These are phyloP conservation scores for Tenodera sinensis DNA, from an alignment of 2,888 invertebrate genomes.

Conservation along the genomic window DNA sequence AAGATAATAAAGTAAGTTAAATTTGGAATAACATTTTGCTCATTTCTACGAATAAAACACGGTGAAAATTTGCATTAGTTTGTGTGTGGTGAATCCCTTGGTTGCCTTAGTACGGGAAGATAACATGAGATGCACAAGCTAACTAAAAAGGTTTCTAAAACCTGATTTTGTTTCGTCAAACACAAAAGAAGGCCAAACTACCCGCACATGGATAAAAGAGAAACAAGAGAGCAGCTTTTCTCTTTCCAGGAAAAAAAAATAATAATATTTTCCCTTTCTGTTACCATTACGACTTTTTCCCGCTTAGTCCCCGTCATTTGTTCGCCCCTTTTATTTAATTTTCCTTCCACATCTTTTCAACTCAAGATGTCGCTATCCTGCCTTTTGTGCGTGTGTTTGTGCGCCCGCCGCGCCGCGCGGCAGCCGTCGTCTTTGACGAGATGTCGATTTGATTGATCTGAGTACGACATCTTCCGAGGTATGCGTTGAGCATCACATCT, in stretches of 20 bases:
- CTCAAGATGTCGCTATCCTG: not conserved
- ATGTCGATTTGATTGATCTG: conserved; percentile 5
- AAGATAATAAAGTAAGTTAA: too few species aligned
- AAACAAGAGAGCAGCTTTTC: not conserved
- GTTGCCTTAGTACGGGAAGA: not conserved
- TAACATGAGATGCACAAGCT: not conserved
- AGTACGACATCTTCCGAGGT: not conserved
- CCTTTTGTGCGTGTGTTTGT: too few species aligned
- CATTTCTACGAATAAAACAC: too few species aligned
- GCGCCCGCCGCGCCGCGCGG: too few species aligned
- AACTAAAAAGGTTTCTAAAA: not conserved
- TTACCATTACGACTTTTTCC: not conserved
- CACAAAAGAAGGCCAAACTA: not conserved
- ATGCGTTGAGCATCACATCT: not conserved
- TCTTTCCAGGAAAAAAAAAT: not conserved
- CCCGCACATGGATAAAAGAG: not conserved
- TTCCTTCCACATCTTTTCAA: not conserved
- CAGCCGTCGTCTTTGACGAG: not conserved
- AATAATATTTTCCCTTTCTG: not conserved
- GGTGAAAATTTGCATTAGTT: not conserved
- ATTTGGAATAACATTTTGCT: too few species aligned
- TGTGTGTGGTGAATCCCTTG: not conserved
- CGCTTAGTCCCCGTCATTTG: not conserved
- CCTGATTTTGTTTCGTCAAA: not conserved
- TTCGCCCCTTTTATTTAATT: conserved; percentile 3